Evolutionary conservation across 2,888 invertebrate genomes (phyloP).

Genomic region (Caenorhabditis wallacei): DNA sequence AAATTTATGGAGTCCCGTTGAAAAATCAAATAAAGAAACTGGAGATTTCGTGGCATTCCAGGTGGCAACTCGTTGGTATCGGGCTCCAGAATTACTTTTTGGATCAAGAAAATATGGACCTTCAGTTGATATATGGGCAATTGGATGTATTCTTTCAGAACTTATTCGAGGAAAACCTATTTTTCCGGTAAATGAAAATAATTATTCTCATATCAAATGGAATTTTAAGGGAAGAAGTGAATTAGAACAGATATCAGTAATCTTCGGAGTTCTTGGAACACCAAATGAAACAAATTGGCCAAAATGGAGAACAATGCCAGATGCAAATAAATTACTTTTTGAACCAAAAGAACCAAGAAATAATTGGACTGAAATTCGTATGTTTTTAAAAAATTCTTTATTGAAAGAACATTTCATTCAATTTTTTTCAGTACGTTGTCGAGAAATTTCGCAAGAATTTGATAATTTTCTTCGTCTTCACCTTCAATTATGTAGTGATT

Average conservation of each 20-base stretch:
- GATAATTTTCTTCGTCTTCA: constrained; percentile 55
- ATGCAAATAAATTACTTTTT: constrained; percentile 71
- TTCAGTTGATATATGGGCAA: constrained; percentile 75
- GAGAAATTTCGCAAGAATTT: constrained; percentile 47
- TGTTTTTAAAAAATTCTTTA: neutral
- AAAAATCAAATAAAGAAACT: constrained; percentile 41
- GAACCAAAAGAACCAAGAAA: constrained; percentile 59
- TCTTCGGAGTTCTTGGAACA: constrained; percentile 77
- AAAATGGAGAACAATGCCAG: constrained; percentile 75
- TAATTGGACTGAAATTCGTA: constrained; percentile 63
- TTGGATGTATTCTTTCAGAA: constrained; percentile 79
- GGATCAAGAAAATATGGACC: constrained; percentile 67
- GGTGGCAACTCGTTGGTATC: constrained; percentile 79
- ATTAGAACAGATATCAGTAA: constrained; percentile 78
- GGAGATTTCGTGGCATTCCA: constrained; percentile 28
- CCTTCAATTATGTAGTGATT: constrained; percentile 62
- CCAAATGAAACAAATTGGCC: constrained; percentile 78
- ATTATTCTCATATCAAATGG: neutral
- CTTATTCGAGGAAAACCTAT: constrained; percentile 73
- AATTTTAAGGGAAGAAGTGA: constrained; percentile 79
- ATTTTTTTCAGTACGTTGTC: constrained; percentile 37
- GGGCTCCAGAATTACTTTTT: constrained; percentile 80
- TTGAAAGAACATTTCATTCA: no score
- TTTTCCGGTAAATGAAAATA: constrained; percentile 65
- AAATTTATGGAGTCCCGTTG: constrained; percentile 48